Conservation (phyloP, 2,888 invertebrate genomes). For the Bombylius major region DNA sequence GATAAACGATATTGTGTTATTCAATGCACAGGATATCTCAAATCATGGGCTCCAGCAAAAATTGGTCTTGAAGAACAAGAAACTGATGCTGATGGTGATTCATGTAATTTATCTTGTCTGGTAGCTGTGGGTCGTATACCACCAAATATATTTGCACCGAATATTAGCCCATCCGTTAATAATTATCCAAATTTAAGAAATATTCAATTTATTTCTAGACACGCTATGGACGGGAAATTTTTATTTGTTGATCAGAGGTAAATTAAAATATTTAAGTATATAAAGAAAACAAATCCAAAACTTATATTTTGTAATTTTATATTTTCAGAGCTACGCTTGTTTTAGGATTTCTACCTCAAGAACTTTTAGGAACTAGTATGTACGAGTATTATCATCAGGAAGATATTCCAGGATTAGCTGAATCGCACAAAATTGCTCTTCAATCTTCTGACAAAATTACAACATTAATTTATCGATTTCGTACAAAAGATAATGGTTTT, state of each 20-base stretch:
- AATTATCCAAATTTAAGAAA: slow-evolving; percentile 43
- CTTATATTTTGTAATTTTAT: background rate
- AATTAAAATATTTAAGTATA: background rate
- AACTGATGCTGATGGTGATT: slow-evolving; percentile 42
- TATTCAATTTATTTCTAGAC: slow-evolving; percentile 70
- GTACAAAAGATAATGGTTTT: slow-evolving; percentile 63
- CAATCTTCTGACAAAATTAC: slow-evolving; percentile 47
- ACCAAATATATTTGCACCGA: slow-evolving; percentile 42
- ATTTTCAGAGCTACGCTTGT: slow-evolving; percentile 67
- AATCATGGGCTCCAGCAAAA: slow-evolving; percentile 80
- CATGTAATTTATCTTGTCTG: slow-evolving; percentile 67
- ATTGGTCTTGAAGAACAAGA: slow-evolving; percentile 55
- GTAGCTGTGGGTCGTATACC: slow-evolving; percentile 76
- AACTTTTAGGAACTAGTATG: slow-evolving; percentile 80
- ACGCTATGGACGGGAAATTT: slow-evolving; percentile 84
- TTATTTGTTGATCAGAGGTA: slow-evolving; percentile 85
- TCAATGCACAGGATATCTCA: slow-evolving; percentile 86
- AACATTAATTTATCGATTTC: slow-evolving; percentile 66
- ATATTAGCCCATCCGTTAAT: slow-evolving; percentile 37
- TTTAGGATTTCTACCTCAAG: slow-evolving; percentile 85
- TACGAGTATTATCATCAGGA: slow-evolving; percentile 83
- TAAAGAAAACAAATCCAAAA: background rate
- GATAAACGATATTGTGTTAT: slow-evolving; percentile 81
- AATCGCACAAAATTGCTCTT: slow-evolving; percentile 69
- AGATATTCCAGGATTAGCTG: slow-evolving; percentile 65